These are phyloP conservation scores for Myotis planiceps DNA, from an alignment of 2,797 vertebrate species.

Conservation along the genomic window DNA sequence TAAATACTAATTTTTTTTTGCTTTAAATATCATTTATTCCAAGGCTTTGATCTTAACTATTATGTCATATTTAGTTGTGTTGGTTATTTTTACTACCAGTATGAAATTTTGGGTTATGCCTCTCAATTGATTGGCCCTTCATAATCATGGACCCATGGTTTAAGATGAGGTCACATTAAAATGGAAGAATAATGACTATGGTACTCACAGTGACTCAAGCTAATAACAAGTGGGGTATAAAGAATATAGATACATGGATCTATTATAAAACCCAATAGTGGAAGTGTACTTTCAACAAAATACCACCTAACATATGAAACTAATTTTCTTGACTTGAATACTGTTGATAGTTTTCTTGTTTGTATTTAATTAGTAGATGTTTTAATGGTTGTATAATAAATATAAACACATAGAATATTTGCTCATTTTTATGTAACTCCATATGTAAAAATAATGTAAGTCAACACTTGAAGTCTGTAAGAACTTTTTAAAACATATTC, in stretches of 20 bases:
- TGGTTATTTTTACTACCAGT: background rate
- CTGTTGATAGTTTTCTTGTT: background rate
- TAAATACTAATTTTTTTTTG: background rate
- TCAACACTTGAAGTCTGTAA: background rate
- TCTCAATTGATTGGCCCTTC: background rate
- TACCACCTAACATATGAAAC: background rate
- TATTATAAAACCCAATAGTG: background rate
- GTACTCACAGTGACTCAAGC: background rate
- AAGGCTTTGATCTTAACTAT: no score
- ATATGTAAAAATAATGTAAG: conserved; percentile 54
- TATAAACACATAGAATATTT: background rate
- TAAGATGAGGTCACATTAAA: conserved; percentile 3
- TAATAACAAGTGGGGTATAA: background rate
- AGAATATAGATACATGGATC: background rate
- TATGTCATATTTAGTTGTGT: no score
- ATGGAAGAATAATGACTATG: background rate
- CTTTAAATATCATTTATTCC: no score
- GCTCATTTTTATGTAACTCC: background rate
- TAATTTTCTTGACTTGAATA: background rate
- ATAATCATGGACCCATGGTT: background rate
- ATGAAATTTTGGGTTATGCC: background rate
- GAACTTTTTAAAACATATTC: conserved; percentile 16
- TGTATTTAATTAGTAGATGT: background rate
- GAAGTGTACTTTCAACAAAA: conserved; percentile 19
- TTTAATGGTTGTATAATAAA: background rate